These are phyloP conservation scores for Endomychus coccineus DNA, from an alignment of 2,888 invertebrate genomes.

Conservation along the genomic window DNA sequence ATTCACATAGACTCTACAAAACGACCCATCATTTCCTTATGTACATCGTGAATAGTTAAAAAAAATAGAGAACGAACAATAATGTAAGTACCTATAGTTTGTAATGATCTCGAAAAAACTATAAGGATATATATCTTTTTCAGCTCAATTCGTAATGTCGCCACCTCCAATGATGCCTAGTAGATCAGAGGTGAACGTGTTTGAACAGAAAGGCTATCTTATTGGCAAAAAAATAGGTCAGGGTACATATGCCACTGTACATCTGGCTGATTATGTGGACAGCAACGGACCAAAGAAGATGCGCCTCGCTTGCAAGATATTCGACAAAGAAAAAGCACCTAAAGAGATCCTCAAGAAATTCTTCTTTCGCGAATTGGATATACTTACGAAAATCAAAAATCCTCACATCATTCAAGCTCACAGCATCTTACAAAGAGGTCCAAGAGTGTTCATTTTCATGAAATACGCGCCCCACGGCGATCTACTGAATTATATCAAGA, in stretches of 20 bases:
- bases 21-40: too few relatives aligned
- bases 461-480: slow-evolving; percentile 78
- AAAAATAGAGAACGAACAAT: not conserved
- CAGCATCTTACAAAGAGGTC: slow-evolving; percentile 59
- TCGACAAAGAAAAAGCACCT: slow-evolving; percentile 73
- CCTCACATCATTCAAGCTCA: slow-evolving; percentile 77
- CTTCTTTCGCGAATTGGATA: slow-evolving; percentile 78
- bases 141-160: too few relatives aligned
- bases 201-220: slow-evolving; percentile 47
- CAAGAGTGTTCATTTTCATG: slow-evolving; percentile 61
- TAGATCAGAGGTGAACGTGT: slow-evolving; percentile 11
- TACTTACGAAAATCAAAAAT: slow-evolving; percentile 72
- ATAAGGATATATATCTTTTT: too few relatives aligned
- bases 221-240: slow-evolving; percentile 75
- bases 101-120: not conserved
- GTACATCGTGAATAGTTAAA: too few relatives aligned
- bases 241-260: slow-evolving; percentile 80
- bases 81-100: not conserved
- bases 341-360: slow-evolving; percentile 77
- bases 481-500: slow-evolving; percentile 65
- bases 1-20: too few relatives aligned
- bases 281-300: slow-evolving; percentile 51
- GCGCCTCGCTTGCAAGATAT: slow-evolving; percentile 73
- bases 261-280: slow-evolving; percentile 66
- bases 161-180: too few relatives aligned